These are phyloP conservation scores for Phrynocephalus guinanensis DNA, from an alignment of 2,797 vertebrate species.

Conservation along the genomic window DNA sequence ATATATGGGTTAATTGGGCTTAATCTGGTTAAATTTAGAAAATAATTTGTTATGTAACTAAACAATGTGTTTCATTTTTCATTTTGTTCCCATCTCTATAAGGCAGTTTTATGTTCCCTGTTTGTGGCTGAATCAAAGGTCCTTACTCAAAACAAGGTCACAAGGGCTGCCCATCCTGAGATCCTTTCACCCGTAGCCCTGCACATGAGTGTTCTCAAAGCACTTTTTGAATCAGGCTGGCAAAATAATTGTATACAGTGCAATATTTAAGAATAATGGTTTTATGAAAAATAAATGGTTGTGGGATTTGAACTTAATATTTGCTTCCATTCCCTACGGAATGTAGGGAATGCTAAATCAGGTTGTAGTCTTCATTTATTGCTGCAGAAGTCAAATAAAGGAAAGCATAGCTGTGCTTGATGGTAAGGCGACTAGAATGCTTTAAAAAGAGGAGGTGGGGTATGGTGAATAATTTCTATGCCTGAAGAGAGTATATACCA, in stretches of 20 bases:
- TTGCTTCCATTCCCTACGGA: slow-evolving; percentile 8
- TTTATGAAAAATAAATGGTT: slow-evolving; percentile 20
- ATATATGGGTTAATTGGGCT: too few species aligned
- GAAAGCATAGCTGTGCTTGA: background rate
- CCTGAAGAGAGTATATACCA: background rate
- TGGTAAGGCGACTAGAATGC: background rate
- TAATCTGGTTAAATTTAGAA: too few species aligned
- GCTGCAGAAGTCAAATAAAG: slow-evolving; percentile 33
- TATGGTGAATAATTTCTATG: background rate
- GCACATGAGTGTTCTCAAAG: background rate
- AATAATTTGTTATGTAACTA: too few species aligned
- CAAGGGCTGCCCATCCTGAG: background rate
- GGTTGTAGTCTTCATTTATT: slow-evolving; percentile 11
- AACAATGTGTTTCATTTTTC: too few species aligned
- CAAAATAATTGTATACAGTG: background rate
- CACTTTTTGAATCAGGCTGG: slow-evolving; percentile 15
- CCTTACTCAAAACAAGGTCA: background rate
- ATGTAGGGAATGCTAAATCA: slow-evolving; percentile 14
- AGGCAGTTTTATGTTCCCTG: background rate
- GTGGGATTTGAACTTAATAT: slow-evolving; percentile 34
- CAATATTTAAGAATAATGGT: background rate
- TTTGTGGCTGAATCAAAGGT: background rate
- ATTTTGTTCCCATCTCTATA: too few species aligned
- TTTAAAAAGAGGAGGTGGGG: background rate
- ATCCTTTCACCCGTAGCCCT: background rate